A percentile compares a stretch with the other conserved stretches of the same genome.
Conservation (phyloP, 2,113 vertebrate genomes). For the Pteronura brasiliensis region DNA sequence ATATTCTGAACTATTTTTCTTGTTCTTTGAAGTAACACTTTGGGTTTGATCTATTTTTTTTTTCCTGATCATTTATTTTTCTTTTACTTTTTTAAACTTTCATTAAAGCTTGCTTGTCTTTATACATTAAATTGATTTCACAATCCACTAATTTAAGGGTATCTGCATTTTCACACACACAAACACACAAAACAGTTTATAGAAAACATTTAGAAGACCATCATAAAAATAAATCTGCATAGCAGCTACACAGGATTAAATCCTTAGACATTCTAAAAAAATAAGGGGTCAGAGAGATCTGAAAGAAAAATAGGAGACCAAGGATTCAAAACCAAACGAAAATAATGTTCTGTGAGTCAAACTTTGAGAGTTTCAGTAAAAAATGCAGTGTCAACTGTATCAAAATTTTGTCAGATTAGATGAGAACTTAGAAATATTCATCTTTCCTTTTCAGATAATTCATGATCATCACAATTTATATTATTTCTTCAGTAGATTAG, state of each 20-base stretch:
- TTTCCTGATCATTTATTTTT: neutral
- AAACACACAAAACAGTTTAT: neutral
- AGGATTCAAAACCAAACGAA: neutral
- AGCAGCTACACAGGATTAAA: neutral
- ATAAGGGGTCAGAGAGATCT: neutral
- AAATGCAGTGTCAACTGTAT: neutral
- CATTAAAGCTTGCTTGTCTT: neutral
- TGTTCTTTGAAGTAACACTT: neutral
- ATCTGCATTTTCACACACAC: neutral
- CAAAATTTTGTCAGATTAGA: neutral
- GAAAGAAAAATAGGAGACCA: neutral
- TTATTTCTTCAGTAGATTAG: neutral
- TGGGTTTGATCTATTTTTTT: neutral
- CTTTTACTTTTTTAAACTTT: neutral
- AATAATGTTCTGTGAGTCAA: neutral
- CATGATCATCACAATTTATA: neutral
- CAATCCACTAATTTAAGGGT: neutral
- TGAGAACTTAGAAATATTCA: neutral
- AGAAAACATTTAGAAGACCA: neutral
- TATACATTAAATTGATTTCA: neutral
- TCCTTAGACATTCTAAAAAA: neutral
- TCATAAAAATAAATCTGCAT: neutral
- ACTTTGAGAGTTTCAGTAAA: neutral
- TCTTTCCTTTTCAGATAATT: neutral
- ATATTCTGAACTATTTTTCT: neutral